Evolutionary conservation across 2,113 vertebrate species (phyloP).

Genomic region (Murina feae): DNA sequence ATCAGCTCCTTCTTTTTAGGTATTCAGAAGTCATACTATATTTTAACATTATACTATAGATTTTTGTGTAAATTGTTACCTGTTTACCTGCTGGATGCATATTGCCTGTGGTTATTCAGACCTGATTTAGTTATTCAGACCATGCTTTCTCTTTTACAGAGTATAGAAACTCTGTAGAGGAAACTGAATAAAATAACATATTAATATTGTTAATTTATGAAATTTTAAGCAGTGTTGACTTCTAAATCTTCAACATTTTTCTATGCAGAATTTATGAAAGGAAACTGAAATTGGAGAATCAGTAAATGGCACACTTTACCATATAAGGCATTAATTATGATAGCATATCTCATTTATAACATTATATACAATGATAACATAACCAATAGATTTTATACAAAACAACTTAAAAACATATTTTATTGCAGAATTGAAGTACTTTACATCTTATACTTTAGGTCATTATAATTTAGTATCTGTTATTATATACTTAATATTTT

Average conservation of each 20-base stretch:
- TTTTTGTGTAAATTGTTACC: neutral
- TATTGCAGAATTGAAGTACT: neutral
- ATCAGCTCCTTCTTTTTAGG: neutral
- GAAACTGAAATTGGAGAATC: neutral
- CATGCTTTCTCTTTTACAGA: neutral
- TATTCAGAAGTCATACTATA: neutral
- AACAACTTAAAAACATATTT: neutral
- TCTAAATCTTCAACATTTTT: neutral
- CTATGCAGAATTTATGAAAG: neutral
- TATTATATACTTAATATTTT: neutral
- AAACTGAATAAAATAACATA: neutral
- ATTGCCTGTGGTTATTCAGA: neutral
- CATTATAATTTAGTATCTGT: constrained; percentile 3
- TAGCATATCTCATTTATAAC: neutral
- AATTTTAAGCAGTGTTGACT: neutral
- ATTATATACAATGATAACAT: neutral
- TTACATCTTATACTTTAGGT: neutral
- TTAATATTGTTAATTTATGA: neutral
- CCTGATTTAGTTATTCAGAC: neutral
- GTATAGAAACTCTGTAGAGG: neutral
- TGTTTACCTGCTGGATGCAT: neutral
- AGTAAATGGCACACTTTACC: neutral
- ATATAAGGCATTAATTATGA: neutral
- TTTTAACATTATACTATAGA: neutral
- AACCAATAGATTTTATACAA: neutral